phyloP scores from a whole-genome alignment of 2,113 vertebrate species.

The Triplophysa tibetana region DNA sequence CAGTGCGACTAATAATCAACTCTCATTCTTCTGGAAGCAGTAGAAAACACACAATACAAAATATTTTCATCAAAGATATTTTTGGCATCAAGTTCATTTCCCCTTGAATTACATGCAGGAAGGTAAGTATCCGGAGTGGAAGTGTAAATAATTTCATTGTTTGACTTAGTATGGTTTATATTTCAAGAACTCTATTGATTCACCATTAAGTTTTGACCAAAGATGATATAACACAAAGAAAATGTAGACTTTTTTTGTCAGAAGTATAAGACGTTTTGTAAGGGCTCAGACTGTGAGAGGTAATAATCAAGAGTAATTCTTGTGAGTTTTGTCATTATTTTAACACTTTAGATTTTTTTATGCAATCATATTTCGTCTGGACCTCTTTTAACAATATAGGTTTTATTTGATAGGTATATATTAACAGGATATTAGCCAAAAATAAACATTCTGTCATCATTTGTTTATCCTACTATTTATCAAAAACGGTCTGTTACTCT shows the following conservation, averaged over 20 bases:
- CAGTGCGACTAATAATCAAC: constrained; percentile 28
- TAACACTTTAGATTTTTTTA: not conserved
- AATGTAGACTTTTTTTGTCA: not conserved
- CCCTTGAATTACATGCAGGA: not conserved
- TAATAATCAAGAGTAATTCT: not conserved
- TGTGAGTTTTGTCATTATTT: constrained; percentile 11
- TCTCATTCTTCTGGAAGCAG: not conserved
- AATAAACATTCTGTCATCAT: no score
- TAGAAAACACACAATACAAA: not conserved
- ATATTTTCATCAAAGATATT: not conserved
- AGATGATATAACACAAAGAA: not conserved
- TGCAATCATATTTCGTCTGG: constrained; percentile 5
- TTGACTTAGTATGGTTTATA: not conserved
- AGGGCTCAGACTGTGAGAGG: not conserved
- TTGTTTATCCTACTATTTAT: no score
- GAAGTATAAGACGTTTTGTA: not conserved
- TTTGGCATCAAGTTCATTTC: not conserved
- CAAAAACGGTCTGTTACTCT: no score
- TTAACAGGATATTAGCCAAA: no score
- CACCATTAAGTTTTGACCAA: no score
- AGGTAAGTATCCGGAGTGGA: not conserved
- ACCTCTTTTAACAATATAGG: not conserved
- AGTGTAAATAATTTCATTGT: no score
- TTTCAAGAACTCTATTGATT: not conserved
- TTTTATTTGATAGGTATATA: not conserved